Base-by-base conservation (phyloP, 64 coral and sea anemone species). In the Stichodactyla helianthus region DNA sequence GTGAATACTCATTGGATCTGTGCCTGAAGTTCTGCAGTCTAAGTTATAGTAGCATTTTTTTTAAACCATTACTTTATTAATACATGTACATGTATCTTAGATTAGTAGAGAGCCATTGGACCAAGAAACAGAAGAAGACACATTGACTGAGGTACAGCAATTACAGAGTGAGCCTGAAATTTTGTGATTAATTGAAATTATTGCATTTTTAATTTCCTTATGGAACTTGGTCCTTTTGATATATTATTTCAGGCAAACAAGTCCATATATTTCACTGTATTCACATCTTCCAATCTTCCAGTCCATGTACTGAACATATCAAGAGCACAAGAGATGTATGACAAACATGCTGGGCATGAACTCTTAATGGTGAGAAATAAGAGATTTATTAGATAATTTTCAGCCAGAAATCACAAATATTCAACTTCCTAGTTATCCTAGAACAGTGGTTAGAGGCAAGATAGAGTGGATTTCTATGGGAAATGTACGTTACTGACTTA, bases 211-310 rank as follows among this genome's bases (percentile, higher is more conserved):
- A 0, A 44, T 44, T 44, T 44, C 35, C 35, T 44, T 44, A 3
- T 44, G 35, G 35, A 44, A 44, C 35, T 44, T 44, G 35, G 35
- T 44, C 35, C 31, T 11, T 79, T 68, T 23, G 20, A 8, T 20
- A 52, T 83, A 12, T 4, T 44, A 52, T 51, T 76, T 53, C 70
- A 99, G 97, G 97, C 97, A 5, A 90, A 92, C 22, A 81, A 93
- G 71, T 99, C 97, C 9, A 82, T 99, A 26, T 99, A 88, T 77
- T 99, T 99, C 50, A 99, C 97, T 18, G 88, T 99, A 8, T 88
- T 99, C 35, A 44, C 93, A 5, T 99, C 97, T 85, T 88, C 97
- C 8, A 99, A 95, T 54, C 84, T 99, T 26, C 97, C 97, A 7
- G 59, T 95, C 51, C 97, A 99, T 44, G 89, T 99, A 27, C 87